Conservation (phyloP, 2,797 vertebrate species). For the Taeniopygia guttata region DNA sequence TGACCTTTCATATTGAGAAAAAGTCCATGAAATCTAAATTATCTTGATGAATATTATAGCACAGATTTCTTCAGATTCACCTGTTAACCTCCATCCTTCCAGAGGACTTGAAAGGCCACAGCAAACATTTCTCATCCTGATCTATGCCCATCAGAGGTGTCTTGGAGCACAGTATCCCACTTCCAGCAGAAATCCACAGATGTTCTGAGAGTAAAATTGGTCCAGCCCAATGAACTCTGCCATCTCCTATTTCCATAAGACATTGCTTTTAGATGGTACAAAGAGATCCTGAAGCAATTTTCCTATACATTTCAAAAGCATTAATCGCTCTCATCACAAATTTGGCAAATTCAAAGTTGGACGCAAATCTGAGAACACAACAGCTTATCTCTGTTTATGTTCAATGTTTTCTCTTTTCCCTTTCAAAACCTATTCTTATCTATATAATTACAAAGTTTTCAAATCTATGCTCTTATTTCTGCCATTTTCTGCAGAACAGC, state of each 20-base stretch:
- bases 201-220: neutral
- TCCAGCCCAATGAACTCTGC: neutral
- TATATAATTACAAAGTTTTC: neutral
- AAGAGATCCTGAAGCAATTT: neutral
- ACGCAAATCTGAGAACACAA: neutral
- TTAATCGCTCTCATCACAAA: neutral
- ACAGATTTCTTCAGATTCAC: neutral
- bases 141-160: neutral
- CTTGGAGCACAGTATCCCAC: neutral
- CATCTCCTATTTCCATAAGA: neutral
- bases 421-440: neutral
- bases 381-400: neutral
- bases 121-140: neutral
- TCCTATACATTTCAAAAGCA: neutral
- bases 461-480: neutral
- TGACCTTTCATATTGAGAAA: neutral
- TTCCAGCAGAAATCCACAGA: conserved; percentile 10
- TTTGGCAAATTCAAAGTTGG: neutral
- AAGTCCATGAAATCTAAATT: neutral
- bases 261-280: neutral
- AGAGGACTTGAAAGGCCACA: neutral
- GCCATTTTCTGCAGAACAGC: neutral
- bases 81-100: neutral
- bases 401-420: neutral
- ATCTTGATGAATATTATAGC: neutral